Evolutionary conservation across 2,113 vertebrate genomes (phyloP).

Genomic region (Dasyprocta punctata): DNA sequence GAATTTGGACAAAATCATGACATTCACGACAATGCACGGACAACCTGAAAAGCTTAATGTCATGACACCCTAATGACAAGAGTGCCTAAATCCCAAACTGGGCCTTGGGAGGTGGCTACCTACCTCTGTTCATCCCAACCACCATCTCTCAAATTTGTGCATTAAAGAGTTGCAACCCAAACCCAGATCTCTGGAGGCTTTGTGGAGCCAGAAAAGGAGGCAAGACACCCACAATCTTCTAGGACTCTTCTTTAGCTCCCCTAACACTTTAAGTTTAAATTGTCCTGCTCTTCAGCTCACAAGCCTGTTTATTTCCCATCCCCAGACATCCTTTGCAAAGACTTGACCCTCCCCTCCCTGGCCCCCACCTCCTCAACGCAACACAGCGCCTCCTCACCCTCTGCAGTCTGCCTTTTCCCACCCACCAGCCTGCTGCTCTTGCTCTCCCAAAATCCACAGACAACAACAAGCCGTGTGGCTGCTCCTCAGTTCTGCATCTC

Average conservation of each 20-base stretch:
- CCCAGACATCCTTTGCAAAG: background rate
- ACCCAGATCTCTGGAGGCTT: background rate
- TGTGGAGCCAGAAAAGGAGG: background rate
- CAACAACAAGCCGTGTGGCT: background rate
- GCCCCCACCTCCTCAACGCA: background rate
- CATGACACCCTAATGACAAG: background rate
- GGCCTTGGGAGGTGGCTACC: background rate
- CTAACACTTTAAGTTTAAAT: background rate
- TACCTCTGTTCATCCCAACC: background rate
- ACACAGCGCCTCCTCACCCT: background rate
- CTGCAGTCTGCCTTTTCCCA: background rate
- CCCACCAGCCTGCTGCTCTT: background rate
- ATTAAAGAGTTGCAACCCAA: background rate
- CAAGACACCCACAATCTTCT: background rate
- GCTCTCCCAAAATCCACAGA: background rate
- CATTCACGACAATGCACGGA: background rate
- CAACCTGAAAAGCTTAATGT: background rate
- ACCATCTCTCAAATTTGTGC: background rate
- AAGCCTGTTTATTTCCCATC: background rate
- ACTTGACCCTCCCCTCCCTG: background rate
- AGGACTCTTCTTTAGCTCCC: background rate
- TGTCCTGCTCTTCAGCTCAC: background rate
- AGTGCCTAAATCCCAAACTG: background rate
- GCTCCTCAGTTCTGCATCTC: background rate
- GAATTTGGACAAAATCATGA: background rate